Conservation (phyloP, 1,140 invertebrate species). For the Macrostomum lignano region DNA sequence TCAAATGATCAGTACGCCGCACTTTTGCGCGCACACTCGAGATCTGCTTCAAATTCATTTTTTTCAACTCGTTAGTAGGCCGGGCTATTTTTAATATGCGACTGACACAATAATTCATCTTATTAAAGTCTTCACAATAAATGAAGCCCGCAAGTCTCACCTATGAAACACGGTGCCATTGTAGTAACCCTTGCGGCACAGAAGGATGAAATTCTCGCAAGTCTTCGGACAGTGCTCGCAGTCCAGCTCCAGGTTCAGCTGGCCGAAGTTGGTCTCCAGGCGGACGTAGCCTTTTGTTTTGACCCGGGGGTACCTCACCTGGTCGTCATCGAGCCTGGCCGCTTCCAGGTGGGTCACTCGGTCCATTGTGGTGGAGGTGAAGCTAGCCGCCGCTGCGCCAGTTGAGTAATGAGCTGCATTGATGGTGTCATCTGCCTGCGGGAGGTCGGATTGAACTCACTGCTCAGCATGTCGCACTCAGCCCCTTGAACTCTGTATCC, state of each 20-base stretch:
- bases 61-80: no score
- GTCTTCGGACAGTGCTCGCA: conserved; percentile 61
- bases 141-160: no score
- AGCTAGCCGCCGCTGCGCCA: conserved; percentile 70
- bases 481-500: no score
- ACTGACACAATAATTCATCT: no score
- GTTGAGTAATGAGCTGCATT: conserved; percentile 92
- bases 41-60: no score
- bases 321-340: conserved; percentile 63
- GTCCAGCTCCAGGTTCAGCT: conserved; percentile 68
- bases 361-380: conserved; percentile 80
- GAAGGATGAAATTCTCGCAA: conserved; percentile 83
- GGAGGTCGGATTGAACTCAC: no score
- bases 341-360: conserved; percentile 1
- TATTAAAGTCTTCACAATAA: no score
- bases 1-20: no score
- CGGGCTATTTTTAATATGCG: no score
- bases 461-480: no score
- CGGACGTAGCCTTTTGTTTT: conserved; percentile 93
- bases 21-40: no score
- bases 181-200: conserved; percentile 68
- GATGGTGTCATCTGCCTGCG: no score
- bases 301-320: conserved; percentile 43
- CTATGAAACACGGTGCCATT: conserved; percentile 72
- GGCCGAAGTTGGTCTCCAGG: conserved; percentile 57